These are phyloP conservation scores for Drosophila kambysellisi DNA, from an alignment of 2,888 invertebrate species.

Conservation along the genomic window DNA sequence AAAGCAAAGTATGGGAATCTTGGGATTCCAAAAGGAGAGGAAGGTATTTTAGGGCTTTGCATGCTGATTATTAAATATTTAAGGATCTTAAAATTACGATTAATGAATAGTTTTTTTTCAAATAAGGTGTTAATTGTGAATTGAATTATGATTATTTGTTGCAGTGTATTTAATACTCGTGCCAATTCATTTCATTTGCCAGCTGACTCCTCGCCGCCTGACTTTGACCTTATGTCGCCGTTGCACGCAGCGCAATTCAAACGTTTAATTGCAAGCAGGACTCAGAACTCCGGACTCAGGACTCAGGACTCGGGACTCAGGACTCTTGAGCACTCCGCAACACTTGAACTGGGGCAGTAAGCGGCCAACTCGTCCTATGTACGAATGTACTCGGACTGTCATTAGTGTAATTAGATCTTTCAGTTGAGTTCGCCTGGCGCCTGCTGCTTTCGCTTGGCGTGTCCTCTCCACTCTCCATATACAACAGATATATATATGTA, in stretches of 20 bases:
- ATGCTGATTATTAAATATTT: not conserved
- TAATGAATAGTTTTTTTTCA: not conserved
- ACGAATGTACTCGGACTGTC: constrained; percentile 46
- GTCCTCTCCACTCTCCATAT: constrained; percentile 54
- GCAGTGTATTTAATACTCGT: constrained; percentile 37
- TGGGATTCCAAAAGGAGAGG: not conserved
- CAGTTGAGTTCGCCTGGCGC: constrained; percentile 21
- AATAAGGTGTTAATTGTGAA: not conserved
- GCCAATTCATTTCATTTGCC: constrained; percentile 82
- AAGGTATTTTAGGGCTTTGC: not conserved
- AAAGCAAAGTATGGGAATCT: accelerated
- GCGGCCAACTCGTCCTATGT: constrained; percentile 1
- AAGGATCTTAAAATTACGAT: not conserved
- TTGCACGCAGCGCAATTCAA: constrained; percentile 82
- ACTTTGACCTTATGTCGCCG: constrained; percentile 83
- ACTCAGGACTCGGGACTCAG: constrained; percentile 9
- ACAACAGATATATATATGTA: constrained; percentile 9
- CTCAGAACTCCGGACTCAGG: constrained; percentile 1
- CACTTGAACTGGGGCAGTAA: constrained; percentile 6
- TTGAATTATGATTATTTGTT: not conserved
- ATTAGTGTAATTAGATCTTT: constrained; percentile 84
- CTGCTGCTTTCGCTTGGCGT: constrained; percentile 52
- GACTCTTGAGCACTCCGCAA: not conserved
- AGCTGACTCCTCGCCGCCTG: constrained; percentile 73
- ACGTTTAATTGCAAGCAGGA: constrained; percentile 80